Conservation (phyloP, 2,113 vertebrate species). For the Malurus melanocephalus region DNA sequence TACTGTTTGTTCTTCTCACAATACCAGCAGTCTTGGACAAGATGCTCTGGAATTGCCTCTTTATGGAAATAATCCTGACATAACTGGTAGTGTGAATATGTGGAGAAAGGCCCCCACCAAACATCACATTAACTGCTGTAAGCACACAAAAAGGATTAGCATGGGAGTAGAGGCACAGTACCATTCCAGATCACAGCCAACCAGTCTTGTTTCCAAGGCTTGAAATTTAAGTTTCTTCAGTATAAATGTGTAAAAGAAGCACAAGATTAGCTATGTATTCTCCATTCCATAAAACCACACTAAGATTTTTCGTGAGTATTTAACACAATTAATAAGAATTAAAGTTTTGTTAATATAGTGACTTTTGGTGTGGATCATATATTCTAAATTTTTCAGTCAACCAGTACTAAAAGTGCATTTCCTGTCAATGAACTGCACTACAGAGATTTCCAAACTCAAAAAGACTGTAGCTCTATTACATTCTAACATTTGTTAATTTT, state of each 20-base stretch:
- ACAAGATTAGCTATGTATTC: background rate
- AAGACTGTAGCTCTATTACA: background rate
- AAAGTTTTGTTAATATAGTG: background rate
- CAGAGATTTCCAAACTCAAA: background rate
- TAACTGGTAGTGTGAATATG: background rate
- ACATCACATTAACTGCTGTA: background rate
- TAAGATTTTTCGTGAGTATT: background rate
- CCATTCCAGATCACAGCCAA: background rate
- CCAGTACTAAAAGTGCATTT: background rate
- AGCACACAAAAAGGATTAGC: background rate
- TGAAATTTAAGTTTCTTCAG: background rate
- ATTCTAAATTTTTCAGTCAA: background rate
- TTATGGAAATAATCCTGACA: background rate
- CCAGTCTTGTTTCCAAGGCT: background rate
- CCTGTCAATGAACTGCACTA: background rate
- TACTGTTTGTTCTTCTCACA: background rate
- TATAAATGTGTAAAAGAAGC: background rate
- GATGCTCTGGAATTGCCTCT: background rate
- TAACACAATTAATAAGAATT: background rate
- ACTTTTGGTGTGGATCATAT: background rate
- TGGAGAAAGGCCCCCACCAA: background rate
- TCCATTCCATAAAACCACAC: background rate
- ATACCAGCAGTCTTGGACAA: background rate
- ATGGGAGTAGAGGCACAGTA: background rate
- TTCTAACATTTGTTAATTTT: background rate